These are phyloP conservation scores for Salvelinus sp. DNA, from an alignment of 2,113 vertebrate species.

Conservation along the genomic window DNA sequence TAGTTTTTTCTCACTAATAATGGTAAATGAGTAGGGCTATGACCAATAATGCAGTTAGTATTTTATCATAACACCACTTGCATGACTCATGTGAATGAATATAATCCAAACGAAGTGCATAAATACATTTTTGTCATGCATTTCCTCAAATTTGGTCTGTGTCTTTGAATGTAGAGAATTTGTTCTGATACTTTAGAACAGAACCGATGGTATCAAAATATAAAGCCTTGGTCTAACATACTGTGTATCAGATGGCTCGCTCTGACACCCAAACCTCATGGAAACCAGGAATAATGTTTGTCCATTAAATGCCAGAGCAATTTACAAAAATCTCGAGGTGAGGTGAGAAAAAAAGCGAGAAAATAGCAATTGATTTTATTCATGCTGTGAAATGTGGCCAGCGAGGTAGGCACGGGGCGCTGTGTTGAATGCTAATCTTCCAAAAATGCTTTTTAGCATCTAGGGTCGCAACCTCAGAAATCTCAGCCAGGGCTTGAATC, in stretches of 20 bases:
- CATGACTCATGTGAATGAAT: too few relatives aligned
- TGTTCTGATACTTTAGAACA: neutral
- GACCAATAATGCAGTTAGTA: too few relatives aligned
- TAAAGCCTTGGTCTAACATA: too few relatives aligned
- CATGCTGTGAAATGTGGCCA: conserved; percentile 46
- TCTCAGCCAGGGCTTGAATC: conserved; percentile 64
- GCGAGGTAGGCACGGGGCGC: conserved; percentile 37
- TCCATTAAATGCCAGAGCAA: neutral
- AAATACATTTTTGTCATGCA: too few relatives aligned
- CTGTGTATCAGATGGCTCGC: too few relatives aligned
- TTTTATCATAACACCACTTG: too few relatives aligned
- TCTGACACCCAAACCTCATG: neutral
- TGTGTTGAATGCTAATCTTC: conserved; percentile 64
- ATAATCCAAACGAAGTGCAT: too few relatives aligned
- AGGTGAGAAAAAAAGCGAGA: conserved; percentile 15
- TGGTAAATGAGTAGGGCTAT: too few relatives aligned
- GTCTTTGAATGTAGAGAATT: neutral
- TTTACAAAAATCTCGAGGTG: conserved; percentile 15
- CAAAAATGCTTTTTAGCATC: conserved; percentile 57
- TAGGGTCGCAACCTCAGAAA: conserved; percentile 61
- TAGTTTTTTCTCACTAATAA: too few relatives aligned
- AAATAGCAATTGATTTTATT: conserved; percentile 48
- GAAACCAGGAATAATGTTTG: conserved; percentile 30
- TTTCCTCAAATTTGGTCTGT: too few relatives aligned
- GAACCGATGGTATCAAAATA: too few relatives aligned